Conservation (phyloP, 2,113 vertebrate genomes). For the Notothenia rossii region DNA sequence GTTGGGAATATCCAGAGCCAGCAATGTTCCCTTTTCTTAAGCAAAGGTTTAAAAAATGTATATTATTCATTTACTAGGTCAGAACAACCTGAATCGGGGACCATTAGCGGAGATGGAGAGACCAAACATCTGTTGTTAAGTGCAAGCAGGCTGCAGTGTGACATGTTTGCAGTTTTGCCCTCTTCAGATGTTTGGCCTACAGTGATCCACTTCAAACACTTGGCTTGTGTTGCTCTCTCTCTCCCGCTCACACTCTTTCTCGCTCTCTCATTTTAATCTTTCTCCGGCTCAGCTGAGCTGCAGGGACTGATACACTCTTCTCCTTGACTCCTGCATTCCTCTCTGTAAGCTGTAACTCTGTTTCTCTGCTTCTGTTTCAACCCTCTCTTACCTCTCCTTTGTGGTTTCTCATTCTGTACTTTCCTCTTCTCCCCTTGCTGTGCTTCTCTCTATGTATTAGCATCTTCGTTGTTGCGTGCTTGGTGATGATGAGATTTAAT, state of each 20-base stretch:
- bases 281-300: conserved; percentile 73
- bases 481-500: conserved; percentile 75
- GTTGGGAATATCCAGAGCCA: conserved; percentile 22
- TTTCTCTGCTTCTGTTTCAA: conserved; percentile 29
- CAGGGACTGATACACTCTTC: conserved; percentile 87
- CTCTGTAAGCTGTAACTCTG: conserved; percentile 29
- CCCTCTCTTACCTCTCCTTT: conserved; percentile 16
- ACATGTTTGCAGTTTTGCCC: conserved; percentile 93
- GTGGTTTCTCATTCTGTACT: conserved; percentile 7
- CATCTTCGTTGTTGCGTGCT: conserved; percentile 62
- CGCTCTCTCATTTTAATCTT: conserved; percentile 68
- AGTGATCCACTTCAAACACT: conserved; percentile 91
- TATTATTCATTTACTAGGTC: conserved; percentile 90
- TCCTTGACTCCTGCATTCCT: conserved; percentile 85
- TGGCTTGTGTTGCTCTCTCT: conserved; percentile 80
- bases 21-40: conserved; percentile 35
- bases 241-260: conserved; percentile 66
- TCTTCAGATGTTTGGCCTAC: conserved; percentile 92
- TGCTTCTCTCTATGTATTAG: conserved; percentile 47
- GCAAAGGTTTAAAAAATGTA: conserved; percentile 44
- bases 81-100: conserved; percentile 93
- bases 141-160: conserved; percentile 90
- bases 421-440: background rate
- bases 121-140: conserved; percentile 98
- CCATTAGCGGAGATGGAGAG: conserved; percentile 91